Evolutionary conservation across 2,797 vertebrate species (phyloP), one percentile per base, ranked within the genome.

Genomic region (Falco peregrinus): DNA sequence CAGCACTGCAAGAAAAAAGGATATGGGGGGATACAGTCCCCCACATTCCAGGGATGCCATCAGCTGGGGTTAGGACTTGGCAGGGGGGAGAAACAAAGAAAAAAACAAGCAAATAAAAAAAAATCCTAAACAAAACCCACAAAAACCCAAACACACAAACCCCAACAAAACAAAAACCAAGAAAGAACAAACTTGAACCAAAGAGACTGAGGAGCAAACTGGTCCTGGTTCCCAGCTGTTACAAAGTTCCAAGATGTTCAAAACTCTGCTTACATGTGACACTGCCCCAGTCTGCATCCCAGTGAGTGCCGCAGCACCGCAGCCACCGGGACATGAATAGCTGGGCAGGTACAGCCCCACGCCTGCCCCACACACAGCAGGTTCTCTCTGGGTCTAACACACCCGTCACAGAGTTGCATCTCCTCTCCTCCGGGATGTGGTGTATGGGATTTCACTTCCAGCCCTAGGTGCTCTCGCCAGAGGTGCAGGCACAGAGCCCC

Each of bases 321-420:
- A 75, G 33, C 37, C 18, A 17, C 5, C 1, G 31, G 37, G 19
- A 29, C 60, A 31, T 0, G 13, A 37, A 45, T 3, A 2, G n/a
- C 13, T 54, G 67, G 31, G 17, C 22, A 14, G 56, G 29, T 10
- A 8, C 0, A 21, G 45, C 11, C 77, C n/a, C 16, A 26, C 3
- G 2, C 13, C 41, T 54, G 37, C 68, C 56, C 37, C 73, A 26
- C 1, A 4, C 14, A 3, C 3, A 1, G 20, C 5, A 2, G 17
- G 6, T 5, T 13, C 73, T 50, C 79, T 24, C 28, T 50, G 6
- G 18, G 24, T 39, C 75, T 10, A 7, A 6, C 24, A 29, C 37
- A 18, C 22, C 20, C 33, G 25, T 1, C 10, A 14, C 57, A 47
- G 37, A 31, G 24, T 35, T 21, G 63, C 45, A 41, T 1, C 76